phyloP scores from a whole-genome alignment of 2,888 invertebrate genomes.

The Epirrita christyi region DNA sequence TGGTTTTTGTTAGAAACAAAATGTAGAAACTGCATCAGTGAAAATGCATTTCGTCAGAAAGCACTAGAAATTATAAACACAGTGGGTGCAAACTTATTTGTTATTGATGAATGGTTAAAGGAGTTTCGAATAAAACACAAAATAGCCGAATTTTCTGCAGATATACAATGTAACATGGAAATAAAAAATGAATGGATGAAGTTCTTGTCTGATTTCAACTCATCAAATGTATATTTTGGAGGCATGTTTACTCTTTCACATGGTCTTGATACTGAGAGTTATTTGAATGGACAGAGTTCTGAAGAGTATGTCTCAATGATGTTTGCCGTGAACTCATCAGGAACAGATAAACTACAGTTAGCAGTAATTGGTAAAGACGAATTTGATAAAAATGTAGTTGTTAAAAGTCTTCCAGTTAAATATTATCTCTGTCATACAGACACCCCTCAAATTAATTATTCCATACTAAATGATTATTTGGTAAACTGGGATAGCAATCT shows the following conservation, averaged over 20 bases:
- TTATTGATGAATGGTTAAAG: constrained; percentile 49
- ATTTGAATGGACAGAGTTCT: constrained; percentile 38
- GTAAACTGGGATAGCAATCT: constrained; percentile 45
- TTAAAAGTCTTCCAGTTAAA: constrained; percentile 46
- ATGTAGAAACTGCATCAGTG: constrained; percentile 42
- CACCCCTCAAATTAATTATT: constrained; percentile 41
- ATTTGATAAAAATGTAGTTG: constrained; percentile 31
- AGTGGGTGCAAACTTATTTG: constrained; percentile 27
- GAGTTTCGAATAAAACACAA: constrained; percentile 50
- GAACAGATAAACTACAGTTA: constrained; percentile 46
- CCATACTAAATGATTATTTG: constrained; percentile 43
- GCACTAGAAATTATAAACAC: constrained; percentile 44
- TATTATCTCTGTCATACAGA: constrained; percentile 44
- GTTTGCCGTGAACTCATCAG: constrained; percentile 45
- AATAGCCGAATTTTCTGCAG: constrained; percentile 42
- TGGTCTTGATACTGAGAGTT: constrained; percentile 43
- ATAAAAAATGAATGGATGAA: constrained; percentile 45
- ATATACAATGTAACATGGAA: constrained; percentile 35
- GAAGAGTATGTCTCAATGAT: constrained; percentile 49
- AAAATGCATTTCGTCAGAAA: constrained; percentile 43
- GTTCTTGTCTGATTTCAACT: constrained; percentile 38
- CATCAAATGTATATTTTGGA: constrained; percentile 46
- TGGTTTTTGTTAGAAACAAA: constrained; percentile 48
- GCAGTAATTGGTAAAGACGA: constrained; percentile 47
- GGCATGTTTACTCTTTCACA: constrained; percentile 47